Percentiles rank a stretch among this genome's conserved stretches.
These are phyloP conservation scores for Philonicus albiceps DNA, from an alignment of 2,888 invertebrate species.

Conservation along the genomic window DNA sequence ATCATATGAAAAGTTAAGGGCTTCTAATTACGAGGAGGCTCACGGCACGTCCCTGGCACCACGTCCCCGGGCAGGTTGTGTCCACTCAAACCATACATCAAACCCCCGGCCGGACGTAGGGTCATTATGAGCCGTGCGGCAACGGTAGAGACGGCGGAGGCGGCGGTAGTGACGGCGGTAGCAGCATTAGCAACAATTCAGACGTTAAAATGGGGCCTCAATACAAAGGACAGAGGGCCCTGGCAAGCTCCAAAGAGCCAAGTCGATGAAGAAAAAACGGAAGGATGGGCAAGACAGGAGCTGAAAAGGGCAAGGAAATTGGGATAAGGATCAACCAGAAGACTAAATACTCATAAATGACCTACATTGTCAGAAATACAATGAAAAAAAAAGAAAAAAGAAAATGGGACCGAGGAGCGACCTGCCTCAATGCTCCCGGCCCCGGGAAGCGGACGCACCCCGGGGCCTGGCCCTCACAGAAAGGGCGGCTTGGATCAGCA, in stretches of 20 bases:
- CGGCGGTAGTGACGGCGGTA: slow-evolving; percentile 29
- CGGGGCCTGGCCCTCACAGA: background rate
- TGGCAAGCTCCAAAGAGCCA: slow-evolving; percentile 19
- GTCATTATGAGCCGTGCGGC: slow-evolving; percentile 22
- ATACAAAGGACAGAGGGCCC: slow-evolving; percentile 36
- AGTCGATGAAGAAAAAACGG: slow-evolving; percentile 35
- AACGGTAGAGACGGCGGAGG: too few species aligned
- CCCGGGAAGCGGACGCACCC: background rate
- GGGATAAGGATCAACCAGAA: slow-evolving; percentile 44
- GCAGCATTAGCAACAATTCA: slow-evolving; percentile 46
- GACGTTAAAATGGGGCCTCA: slow-evolving; percentile 46
- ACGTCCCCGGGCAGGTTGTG: background rate
- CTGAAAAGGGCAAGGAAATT: slow-evolving; percentile 39
- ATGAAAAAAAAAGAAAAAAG: slow-evolving; percentile 36
- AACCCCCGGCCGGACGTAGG: background rate
- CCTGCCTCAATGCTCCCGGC: slow-evolving; percentile 35
- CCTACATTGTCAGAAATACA: slow-evolving; percentile 43
- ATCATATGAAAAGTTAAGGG: slow-evolving; percentile 35
- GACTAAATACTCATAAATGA: slow-evolving; percentile 48
- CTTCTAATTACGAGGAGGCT: slow-evolving; percentile 32
- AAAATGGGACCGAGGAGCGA: slow-evolving; percentile 31
- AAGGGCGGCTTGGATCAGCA: slow-evolving; percentile 5
- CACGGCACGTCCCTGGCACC: background rate
- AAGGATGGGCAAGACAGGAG: slow-evolving; percentile 16
- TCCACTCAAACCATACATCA: slow-evolving; percentile 15